Evolutionary conservation across 2,888 invertebrate genomes (phyloP).

Genomic region (Halictus quadricinctus): DNA sequence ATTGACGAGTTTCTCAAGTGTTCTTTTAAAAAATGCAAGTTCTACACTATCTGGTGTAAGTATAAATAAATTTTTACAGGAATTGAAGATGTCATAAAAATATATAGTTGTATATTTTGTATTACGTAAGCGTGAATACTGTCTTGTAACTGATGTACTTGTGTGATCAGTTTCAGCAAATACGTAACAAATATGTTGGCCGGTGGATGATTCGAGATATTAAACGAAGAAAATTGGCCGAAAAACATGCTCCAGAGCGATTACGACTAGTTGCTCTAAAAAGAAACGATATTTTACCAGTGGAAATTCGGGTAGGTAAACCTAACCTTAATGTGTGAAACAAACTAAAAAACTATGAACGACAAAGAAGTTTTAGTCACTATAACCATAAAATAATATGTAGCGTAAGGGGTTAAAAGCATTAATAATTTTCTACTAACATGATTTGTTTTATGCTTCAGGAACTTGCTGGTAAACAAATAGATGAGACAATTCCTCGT

Average conservation of each 20-base stretch:
- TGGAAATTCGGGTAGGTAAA: constrained; percentile 85
- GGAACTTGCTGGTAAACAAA: constrained; percentile 90
- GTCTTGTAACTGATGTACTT: background rate
- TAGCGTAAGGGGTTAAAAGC: background rate
- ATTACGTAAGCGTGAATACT: background rate
- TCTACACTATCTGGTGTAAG: constrained; percentile 64
- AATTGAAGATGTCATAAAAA: background rate
- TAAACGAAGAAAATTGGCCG: constrained; percentile 89
- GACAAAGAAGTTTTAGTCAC: background rate
- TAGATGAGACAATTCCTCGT: constrained; percentile 88
- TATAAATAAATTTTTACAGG: constrained; percentile 10
- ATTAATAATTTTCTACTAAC: background rate
- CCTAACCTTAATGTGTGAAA: constrained; percentile 13
- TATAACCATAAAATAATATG: background rate
- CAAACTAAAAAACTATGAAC: background rate
- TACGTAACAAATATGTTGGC: constrained; percentile 85
- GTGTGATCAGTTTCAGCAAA: constrained; percentile 86
- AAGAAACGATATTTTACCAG: constrained; percentile 93
- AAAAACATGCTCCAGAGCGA: constrained; percentile 90
- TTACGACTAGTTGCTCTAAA: constrained; percentile 92
- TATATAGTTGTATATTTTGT: background rate
- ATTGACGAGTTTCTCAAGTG: constrained; percentile 58
- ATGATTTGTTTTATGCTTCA: constrained; percentile 74
- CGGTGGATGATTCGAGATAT: constrained; percentile 91
- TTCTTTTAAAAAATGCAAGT: constrained; percentile 51